Conservation (phyloP, 2,797 vertebrate species). For the Dromococcyx pavoninus region DNA sequence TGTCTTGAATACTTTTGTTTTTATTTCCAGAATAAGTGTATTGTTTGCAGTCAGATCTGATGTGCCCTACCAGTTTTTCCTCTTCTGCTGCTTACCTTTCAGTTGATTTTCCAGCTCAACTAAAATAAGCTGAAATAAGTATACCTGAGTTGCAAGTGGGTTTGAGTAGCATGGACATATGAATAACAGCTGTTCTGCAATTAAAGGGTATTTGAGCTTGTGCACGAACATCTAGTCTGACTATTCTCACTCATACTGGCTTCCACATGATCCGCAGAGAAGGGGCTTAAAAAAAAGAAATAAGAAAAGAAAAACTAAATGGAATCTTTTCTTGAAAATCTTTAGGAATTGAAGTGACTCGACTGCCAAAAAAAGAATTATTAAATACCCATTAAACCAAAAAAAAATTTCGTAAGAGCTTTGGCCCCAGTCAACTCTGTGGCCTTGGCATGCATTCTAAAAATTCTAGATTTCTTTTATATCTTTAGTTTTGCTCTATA, state of each 20-base stretch:
- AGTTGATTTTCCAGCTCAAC: neutral
- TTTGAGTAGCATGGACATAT: neutral
- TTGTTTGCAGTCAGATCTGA: neutral
- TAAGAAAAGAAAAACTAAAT: neutral
- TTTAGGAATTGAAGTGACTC: constrained; percentile 11
- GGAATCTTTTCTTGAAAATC: neutral
- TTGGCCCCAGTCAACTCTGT: constrained; percentile 4
- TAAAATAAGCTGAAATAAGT: neutral
- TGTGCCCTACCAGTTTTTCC: neutral
- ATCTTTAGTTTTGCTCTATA: constrained; percentile 45
- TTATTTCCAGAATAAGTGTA: neutral
- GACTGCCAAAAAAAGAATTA: constrained; percentile 30
- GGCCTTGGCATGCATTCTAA: constrained; percentile 16
- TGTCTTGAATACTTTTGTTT: neutral
- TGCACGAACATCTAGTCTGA: neutral
- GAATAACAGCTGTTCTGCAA: neutral
- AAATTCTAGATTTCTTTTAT: constrained; percentile 27
- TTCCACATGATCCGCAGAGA: neutral
- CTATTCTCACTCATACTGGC: neutral
- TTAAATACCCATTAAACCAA: constrained; percentile 46
- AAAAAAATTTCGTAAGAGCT: neutral
- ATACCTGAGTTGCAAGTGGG: neutral
- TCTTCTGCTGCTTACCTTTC: neutral
- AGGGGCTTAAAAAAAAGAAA: neutral
- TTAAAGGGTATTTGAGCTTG: neutral